A percentile compares a stretch with the other conserved stretches of the same genome.
phyloP scores from a whole-genome alignment of 2,888 invertebrate genomes.

The Protophormia terraenovae region DNA sequence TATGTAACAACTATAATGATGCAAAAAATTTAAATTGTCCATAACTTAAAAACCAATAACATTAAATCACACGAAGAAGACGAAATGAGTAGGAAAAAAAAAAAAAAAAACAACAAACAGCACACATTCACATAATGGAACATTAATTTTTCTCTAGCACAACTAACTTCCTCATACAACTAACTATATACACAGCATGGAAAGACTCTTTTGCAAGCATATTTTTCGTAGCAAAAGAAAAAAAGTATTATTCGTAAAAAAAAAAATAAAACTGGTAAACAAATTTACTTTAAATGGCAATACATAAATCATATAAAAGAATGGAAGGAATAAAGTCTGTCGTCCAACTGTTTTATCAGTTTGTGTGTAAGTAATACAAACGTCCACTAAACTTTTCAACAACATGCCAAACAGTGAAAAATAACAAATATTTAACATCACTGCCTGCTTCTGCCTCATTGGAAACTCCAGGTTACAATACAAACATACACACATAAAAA shows the following conservation, averaged over 20 bases:
- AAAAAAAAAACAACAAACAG: not conserved
- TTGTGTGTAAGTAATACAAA: not conserved
- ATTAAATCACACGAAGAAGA: slow-evolving; percentile 63
- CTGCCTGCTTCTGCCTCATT: slow-evolving; percentile 12
- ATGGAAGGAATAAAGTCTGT: slow-evolving; percentile 4
- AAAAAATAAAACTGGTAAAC: slow-evolving; percentile 60
- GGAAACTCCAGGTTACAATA: slow-evolving; percentile 12
- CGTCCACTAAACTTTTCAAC: slow-evolving; percentile 58
- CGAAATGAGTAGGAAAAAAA: slow-evolving; percentile 7
- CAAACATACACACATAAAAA: slow-evolving; percentile 1
- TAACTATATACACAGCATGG: not conserved
- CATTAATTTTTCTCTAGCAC: slow-evolving; percentile 59
- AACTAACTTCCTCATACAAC: slow-evolving; percentile 49
- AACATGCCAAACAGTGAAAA: slow-evolving; percentile 65
- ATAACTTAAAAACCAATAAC: slow-evolving; percentile 69
- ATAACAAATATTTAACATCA: slow-evolving; percentile 64
- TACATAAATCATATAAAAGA: slow-evolving; percentile 62
- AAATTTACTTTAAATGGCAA: slow-evolving; percentile 67
- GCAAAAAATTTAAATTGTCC: slow-evolving; percentile 63
- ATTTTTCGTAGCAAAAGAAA: not conserved
- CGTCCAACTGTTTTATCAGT: not conserved
- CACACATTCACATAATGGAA: slow-evolving; percentile 35
- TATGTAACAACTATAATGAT: slow-evolving; percentile 60
- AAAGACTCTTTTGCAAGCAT: slow-evolving; percentile 1
- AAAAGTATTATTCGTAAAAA: not conserved